Conservation (phyloP, 2,797 vertebrate genomes). For the Malurus leucopterus region DNA sequence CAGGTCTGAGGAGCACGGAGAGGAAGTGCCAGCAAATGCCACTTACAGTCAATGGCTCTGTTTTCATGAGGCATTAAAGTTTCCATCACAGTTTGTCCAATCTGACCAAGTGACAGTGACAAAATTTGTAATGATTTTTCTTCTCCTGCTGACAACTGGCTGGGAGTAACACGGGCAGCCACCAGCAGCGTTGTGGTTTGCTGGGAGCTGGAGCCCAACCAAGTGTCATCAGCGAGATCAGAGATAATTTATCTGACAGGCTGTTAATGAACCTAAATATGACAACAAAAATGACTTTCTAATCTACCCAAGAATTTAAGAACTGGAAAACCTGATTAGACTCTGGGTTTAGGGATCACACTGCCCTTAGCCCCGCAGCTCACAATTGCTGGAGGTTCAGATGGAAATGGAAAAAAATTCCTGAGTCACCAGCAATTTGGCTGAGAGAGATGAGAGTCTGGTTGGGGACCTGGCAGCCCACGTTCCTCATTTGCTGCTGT, state of each 20-base stretch:
- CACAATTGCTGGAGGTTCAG: background rate
- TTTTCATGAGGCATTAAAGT: conserved; percentile 13
- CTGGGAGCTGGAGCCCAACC: conserved; percentile 31
- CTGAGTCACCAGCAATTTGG: background rate
- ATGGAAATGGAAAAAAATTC: background rate
- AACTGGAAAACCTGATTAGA: background rate
- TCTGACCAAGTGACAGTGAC: conserved; percentile 25
- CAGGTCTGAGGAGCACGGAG: background rate
- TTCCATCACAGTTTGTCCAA: conserved; percentile 33
- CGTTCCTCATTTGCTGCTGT: background rate
- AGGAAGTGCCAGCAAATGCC: background rate
- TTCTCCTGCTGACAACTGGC: conserved; percentile 13
- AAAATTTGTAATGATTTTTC: conserved; percentile 34
- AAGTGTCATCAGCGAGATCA: background rate
- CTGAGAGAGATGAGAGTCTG: background rate
- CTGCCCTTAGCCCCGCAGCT: background rate
- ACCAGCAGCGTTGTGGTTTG: background rate
- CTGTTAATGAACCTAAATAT: conserved; percentile 28
- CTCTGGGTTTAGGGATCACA: background rate
- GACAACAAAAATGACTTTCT: background rate
- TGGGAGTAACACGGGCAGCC: background rate
- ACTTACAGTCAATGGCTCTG: background rate
- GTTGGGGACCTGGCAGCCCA: background rate
- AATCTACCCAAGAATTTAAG: background rate
- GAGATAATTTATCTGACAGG: conserved; percentile 42